Percentiles rank a stretch among this genome's conserved stretches.
phyloP scores from a whole-genome alignment of 1,140 invertebrate genomes.

The Sycophaga agraensis region DNA sequence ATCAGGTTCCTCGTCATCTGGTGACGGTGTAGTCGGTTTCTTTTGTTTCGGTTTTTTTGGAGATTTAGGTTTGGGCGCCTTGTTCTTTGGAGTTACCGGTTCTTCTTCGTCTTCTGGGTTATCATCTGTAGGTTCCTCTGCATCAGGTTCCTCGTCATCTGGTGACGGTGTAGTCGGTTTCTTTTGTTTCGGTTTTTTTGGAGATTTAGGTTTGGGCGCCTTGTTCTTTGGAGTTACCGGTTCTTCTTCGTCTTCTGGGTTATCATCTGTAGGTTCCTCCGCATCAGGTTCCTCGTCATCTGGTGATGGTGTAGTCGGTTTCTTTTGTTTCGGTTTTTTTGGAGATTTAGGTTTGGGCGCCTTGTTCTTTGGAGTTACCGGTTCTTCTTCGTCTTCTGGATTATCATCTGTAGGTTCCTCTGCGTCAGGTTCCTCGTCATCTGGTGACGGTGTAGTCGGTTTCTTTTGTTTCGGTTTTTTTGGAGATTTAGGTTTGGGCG shows the following conservation, averaged over 20 bases:
- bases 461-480: background rate
- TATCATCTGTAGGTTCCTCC: slow-evolving; percentile 8
- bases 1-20: background rate
- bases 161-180: background rate
- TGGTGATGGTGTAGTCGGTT: background rate
- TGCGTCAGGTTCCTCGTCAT: background rate
- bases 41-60: background rate
- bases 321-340: background rate
- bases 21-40: background rate
- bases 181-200: background rate
- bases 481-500: background rate
- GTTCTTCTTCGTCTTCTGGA: too few species aligned
- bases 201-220: background rate
- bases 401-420: background rate
- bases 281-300: background rate
- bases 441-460: background rate
- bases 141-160: background rate
- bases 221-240: background rate
- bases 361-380: background rate
- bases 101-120: background rate
- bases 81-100: background rate
- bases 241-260: background rate
- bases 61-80: background rate
- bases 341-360: background rate
- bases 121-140: background rate